A percentile compares a stretch with the other conserved stretches of the same genome.
phyloP scores from a whole-genome alignment of 2,888 invertebrate genomes.

The Carpatolechia fugitivella region DNA sequence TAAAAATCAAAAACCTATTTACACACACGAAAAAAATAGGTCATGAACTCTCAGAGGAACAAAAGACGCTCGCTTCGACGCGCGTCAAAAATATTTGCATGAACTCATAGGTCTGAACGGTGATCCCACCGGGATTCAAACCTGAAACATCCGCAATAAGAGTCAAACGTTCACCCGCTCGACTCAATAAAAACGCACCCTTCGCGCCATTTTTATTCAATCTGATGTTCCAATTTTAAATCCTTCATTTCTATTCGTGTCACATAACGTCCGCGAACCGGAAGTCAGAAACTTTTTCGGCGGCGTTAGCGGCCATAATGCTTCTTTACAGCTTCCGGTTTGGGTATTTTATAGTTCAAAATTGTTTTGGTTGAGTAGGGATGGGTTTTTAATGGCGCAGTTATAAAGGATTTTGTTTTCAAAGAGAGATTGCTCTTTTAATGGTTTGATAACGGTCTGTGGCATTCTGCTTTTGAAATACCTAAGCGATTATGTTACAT shows the following conservation, averaged over 20 bases:
- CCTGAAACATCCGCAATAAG: no score
- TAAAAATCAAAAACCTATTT: no score
- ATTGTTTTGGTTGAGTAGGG: constrained; percentile 40
- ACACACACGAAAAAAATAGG: no score
- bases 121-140: no score
- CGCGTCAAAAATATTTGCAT: no score
- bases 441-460: constrained; percentile 3
- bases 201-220: constrained; percentile 20
- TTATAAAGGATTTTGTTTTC: constrained; percentile 16
- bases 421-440: background rate
- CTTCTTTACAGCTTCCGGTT: constrained; percentile 62
- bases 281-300: constrained; percentile 52
- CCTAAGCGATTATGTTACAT: constrained; percentile 4
- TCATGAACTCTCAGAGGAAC: no score
- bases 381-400: constrained; percentile 21
- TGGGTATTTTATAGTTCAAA: constrained; percentile 32
- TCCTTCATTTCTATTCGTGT: constrained; percentile 62
- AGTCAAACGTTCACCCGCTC: no score
- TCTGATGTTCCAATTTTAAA: constrained; percentile 39
- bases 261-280: constrained; percentile 55
- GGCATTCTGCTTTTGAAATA: background rate
- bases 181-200: no score
- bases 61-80: no score
- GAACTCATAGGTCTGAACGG: no score
- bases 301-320: constrained; percentile 51